A percentile compares a stretch with the other conserved stretches of the same genome.
These are phyloP conservation scores for Nesoenas mayeri DNA, from an alignment of 2,113 vertebrate genomes.

Conservation along the genomic window DNA sequence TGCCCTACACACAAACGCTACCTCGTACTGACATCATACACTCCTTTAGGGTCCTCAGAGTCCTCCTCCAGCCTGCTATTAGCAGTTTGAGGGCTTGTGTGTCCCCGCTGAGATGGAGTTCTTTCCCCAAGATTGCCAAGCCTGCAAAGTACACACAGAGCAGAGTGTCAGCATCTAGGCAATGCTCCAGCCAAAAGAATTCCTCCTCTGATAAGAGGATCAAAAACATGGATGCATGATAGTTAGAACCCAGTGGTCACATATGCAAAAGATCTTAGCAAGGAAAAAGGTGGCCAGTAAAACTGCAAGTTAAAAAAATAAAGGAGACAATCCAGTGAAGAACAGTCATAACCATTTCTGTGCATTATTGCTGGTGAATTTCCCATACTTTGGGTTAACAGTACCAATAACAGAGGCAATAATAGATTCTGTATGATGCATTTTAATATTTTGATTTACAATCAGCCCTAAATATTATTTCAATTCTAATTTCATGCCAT, in stretches of 20 bases:
- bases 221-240: background rate
- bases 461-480: background rate
- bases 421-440: background rate
- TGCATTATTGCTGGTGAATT: background rate
- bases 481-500: background rate
- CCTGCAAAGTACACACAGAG: background rate
- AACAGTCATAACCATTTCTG: background rate
- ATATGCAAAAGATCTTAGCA: background rate
- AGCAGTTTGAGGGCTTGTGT: background rate
- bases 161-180: background rate
- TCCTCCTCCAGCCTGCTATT: background rate
- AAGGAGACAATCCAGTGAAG: background rate
- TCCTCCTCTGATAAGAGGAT: background rate
- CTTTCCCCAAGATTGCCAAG: background rate
- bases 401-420: background rate
- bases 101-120: background rate
- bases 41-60: background rate
- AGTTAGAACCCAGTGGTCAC: background rate
- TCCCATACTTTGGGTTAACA: background rate
- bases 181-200: background rate
- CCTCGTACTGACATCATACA: background rate
- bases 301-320: background rate
- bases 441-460: background rate
- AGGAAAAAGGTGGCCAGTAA: background rate
- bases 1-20: background rate